Conservation (phyloP, 2,797 vertebrate genomes). For the Esox lucius region DNA sequence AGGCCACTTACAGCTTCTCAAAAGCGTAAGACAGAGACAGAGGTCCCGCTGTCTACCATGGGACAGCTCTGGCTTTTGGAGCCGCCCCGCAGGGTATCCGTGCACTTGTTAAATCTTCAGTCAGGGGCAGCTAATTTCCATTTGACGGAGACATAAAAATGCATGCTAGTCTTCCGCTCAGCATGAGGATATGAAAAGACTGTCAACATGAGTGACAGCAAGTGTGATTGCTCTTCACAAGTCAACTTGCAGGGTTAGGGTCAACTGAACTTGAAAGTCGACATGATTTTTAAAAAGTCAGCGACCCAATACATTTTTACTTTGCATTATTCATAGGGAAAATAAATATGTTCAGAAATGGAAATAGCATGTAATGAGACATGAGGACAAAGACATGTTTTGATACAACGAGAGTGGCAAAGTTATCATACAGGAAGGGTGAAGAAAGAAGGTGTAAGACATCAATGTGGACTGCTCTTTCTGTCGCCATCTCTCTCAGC, state of each 20-base stretch:
- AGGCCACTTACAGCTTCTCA: conserved; percentile 41
- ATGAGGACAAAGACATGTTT: conserved; percentile 46
- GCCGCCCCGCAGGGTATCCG: conserved; percentile 31
- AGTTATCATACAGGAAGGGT: conserved; percentile 59
- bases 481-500: background rate
- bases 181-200: conserved; percentile 31
- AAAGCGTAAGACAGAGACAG: conserved; percentile 36
- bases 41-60: conserved; percentile 40
- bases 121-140: conserved; percentile 40
- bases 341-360: conserved; percentile 47
- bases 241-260: conserved; percentile 55
- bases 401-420: conserved; percentile 47
- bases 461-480: conserved; percentile 43
- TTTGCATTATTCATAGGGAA: conserved; percentile 51
- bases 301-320: conserved; percentile 36
- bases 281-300: conserved; percentile 48
- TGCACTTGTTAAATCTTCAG: conserved; percentile 43
- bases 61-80: conserved; percentile 33
- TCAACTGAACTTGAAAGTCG: conserved; percentile 61
- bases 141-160: conserved; percentile 53
- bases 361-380: conserved; percentile 67
- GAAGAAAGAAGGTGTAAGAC: conserved; percentile 56
- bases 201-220: conserved; percentile 64
- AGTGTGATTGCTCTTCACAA: conserved; percentile 53
- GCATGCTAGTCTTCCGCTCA: conserved; percentile 39